These are phyloP conservation scores for Tetraodon nigroviridis DNA, from an alignment of 2,113 vertebrate genomes.

Conservation along the genomic window DNA sequence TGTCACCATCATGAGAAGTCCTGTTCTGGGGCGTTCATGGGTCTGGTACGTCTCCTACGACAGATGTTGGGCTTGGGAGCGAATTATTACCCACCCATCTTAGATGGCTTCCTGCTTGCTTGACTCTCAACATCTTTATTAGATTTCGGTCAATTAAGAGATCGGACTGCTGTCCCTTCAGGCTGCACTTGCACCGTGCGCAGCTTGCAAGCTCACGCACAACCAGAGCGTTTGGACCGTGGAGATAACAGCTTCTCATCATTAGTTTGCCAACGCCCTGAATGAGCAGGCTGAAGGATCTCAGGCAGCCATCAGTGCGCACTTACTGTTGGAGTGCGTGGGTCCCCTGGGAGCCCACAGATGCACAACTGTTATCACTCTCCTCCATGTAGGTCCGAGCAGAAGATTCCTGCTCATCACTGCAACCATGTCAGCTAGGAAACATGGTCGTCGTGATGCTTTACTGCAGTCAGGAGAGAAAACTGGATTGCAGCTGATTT, in stretches of 20 bases:
- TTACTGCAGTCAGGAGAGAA: too few species aligned
- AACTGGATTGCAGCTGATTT: too few species aligned
- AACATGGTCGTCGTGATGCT: background rate
- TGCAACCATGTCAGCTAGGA: background rate
- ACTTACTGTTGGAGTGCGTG: constrained; percentile 26
- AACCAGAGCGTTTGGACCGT: background rate
- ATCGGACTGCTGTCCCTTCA: constrained; percentile 12
- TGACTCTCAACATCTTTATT: constrained; percentile 59
- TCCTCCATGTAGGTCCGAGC: background rate
- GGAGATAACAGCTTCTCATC: constrained; percentile 18
- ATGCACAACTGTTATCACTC: constrained; percentile 29
- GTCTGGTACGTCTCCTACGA: constrained; percentile 18
- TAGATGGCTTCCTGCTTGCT: constrained; percentile 57
- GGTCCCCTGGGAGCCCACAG: constrained; percentile 33
- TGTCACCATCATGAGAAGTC: too few species aligned
- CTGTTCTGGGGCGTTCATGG: too few species aligned
- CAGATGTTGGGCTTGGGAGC: constrained; percentile 49
- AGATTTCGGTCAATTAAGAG: constrained; percentile 63
- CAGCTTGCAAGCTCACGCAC: background rate
- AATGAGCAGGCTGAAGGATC: constrained; percentile 24
- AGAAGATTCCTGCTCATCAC: background rate
- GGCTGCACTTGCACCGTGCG: constrained; percentile 2
- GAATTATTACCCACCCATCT: constrained; percentile 55
- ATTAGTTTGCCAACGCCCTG: constrained; percentile 65
- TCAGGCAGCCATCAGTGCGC: constrained; percentile 37